Percentiles rank a stretch among this genome's conserved stretches.
These are phyloP conservation scores for Heliconius hewitsoni DNA, from an alignment of 1,140 invertebrate genomes.

Conservation along the genomic window DNA sequence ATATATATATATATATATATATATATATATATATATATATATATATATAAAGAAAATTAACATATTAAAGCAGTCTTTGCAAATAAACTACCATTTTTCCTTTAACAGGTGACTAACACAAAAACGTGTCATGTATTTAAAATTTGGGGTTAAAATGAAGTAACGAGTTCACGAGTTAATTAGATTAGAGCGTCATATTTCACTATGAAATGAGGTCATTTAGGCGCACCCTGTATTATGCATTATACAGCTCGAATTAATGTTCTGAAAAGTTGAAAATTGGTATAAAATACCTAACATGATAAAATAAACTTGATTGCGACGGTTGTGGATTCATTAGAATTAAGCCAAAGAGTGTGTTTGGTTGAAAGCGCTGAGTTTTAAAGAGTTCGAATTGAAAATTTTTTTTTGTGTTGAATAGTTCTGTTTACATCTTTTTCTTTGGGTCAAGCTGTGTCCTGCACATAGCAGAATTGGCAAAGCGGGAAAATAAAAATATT, in stretches of 20 bases:
- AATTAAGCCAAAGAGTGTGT: too few species aligned
- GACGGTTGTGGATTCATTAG: too few species aligned
- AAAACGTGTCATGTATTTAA: constrained; percentile 2
- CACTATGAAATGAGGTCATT: constrained; percentile 27
- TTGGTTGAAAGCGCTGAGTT: too few species aligned
- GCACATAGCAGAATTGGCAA: neutral
- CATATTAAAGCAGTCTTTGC: too few species aligned
- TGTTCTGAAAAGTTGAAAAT: neutral
- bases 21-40: too few species aligned
- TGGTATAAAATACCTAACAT: neutral
- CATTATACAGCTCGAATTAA: neutral
- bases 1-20: too few species aligned
- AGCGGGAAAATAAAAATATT: neutral
- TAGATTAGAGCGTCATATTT: constrained; percentile 32
- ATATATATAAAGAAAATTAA: too few species aligned
- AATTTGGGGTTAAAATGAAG: constrained; percentile 6
- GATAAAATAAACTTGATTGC: too few species aligned
- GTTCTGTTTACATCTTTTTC: neutral
- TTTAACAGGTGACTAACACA: neutral
- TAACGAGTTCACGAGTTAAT: constrained; percentile 28
- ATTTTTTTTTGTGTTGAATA: neutral
- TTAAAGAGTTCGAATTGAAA: too few species aligned
- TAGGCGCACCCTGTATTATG: constrained; percentile 8
- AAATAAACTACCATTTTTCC: neutral
- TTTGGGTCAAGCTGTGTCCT: neutral